phyloP scores from a whole-genome alignment of 2,113 vertebrate genomes.

The Tautogolabrus adspersus region DNA sequence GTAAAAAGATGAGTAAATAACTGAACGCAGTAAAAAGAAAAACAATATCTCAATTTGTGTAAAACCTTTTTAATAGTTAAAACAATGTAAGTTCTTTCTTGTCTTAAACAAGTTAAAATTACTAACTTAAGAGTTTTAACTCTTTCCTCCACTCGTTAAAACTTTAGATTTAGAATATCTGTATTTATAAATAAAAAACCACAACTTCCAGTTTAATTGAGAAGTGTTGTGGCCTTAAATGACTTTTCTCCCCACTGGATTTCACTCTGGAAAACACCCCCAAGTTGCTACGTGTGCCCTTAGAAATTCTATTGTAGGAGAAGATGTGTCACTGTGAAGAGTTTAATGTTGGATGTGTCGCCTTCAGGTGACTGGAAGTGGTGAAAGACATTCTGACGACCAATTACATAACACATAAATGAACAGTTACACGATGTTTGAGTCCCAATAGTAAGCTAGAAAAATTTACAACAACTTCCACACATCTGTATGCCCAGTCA shows the following conservation, averaged over 20 bases:
- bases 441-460: background rate
- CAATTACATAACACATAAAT: background rate
- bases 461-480: background rate
- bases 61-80: no score
- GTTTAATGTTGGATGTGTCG: background rate
- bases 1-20: no score
- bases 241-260: background rate
- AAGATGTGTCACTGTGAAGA: background rate
- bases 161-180: no score
- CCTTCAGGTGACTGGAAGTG: no score
- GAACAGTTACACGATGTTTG: background rate
- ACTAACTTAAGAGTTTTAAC: no score
- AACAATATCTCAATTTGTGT: no score
- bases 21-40: no score
- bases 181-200: no score
- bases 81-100: no score
- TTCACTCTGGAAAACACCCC: constrained; percentile 14
- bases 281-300: constrained; percentile 25
- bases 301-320: background rate
- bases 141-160: no score
- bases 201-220: background rate
- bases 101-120: no score
- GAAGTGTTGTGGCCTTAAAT: background rate
- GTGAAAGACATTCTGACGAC: background rate
- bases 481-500: background rate